Conservation (phyloP, 2,888 invertebrate species). For the Melieria omissa region DNA sequence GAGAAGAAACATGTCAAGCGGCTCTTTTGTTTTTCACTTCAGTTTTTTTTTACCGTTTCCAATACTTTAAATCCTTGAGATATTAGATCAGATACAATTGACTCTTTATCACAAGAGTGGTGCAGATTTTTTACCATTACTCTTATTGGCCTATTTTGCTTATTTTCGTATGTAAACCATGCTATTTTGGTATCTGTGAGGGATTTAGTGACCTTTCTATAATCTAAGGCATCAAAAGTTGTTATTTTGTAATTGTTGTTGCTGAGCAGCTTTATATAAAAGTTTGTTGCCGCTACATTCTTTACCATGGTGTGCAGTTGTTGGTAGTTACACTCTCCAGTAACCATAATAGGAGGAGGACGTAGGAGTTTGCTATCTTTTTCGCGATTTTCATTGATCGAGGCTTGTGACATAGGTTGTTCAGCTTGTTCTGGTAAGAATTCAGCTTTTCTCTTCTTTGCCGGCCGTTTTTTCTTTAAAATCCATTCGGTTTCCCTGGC, state of each 20-base stretch:
- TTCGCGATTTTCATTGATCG: background rate
- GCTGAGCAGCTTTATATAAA: background rate
- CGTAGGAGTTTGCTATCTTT: background rate
- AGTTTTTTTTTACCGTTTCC: slow-evolving; percentile 13
- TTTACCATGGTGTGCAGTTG: background rate
- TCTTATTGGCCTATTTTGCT: slow-evolving; percentile 1
- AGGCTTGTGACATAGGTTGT: no score
- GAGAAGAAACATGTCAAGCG: slow-evolving; percentile 13
- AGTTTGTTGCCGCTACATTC: background rate
- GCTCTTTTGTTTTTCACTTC: slow-evolving; percentile 16
- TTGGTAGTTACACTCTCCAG: background rate
- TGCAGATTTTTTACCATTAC: slow-evolving; percentile 21
- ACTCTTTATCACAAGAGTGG: slow-evolving; percentile 15
- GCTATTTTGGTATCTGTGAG: background rate
- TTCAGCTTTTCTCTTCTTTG: slow-evolving; percentile 16
- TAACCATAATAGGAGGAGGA: slow-evolving; percentile 8
- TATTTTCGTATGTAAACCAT: slow-evolving; percentile 17
- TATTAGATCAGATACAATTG: slow-evolving; percentile 22
- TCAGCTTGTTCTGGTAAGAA: background rate
- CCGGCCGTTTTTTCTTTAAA: slow-evolving; percentile 1
- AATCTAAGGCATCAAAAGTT: background rate
- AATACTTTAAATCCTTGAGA: slow-evolving; percentile 13
- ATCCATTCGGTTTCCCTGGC: slow-evolving; percentile 16
- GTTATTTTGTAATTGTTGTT: slow-evolving; percentile 12
- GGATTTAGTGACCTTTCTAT: slow-evolving; percentile 8